Percentiles rank a stretch among this genome's conserved stretches.
These are phyloP conservation scores for Parnassius orleans DNA, from an alignment of 2,888 invertebrate genomes.

Conservation along the genomic window DNA sequence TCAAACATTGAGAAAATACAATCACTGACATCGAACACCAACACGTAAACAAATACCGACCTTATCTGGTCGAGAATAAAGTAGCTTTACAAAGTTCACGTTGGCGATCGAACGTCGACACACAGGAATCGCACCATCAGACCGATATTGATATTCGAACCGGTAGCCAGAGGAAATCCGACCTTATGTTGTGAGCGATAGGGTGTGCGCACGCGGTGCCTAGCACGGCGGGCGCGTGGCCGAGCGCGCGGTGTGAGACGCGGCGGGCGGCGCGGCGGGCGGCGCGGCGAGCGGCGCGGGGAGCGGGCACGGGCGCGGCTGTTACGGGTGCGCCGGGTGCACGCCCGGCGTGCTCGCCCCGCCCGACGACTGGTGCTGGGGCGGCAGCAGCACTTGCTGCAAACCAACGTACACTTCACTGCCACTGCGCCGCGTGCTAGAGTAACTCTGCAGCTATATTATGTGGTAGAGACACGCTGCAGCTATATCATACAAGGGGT, in stretches of 20 bases:
- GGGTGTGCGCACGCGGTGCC: constrained; percentile 15
- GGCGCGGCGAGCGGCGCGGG: constrained; percentile 29
- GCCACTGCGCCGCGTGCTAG: too few relatives aligned
- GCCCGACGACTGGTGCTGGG: constrained; percentile 48
- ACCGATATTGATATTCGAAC: background rate
- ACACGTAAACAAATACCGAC: too few relatives aligned
- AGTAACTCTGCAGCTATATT: too few relatives aligned
- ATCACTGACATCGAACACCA: too few relatives aligned
- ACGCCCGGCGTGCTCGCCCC: constrained; percentile 55
- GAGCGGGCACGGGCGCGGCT: constrained; percentile 22
- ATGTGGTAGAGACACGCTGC: too few relatives aligned
- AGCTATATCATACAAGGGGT: too few relatives aligned
- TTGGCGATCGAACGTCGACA: too few relatives aligned
- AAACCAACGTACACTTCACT: constrained; percentile 2
- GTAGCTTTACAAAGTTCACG: too few relatives aligned
- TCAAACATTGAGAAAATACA: too few relatives aligned
- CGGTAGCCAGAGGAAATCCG: background rate
- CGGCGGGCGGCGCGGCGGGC: constrained; percentile 31
- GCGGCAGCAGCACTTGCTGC: constrained; percentile 58
- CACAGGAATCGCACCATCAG: too few relatives aligned
- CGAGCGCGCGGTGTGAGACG: constrained; percentile 31
- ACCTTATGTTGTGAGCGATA: too few relatives aligned
- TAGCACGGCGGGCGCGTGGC: constrained; percentile 36
- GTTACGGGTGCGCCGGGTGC: constrained; percentile 54
- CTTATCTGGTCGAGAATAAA: too few relatives aligned